Evolutionary conservation across 2,888 invertebrate genomes (phyloP).

Genomic region (Darwinula stevensoni): DNA sequence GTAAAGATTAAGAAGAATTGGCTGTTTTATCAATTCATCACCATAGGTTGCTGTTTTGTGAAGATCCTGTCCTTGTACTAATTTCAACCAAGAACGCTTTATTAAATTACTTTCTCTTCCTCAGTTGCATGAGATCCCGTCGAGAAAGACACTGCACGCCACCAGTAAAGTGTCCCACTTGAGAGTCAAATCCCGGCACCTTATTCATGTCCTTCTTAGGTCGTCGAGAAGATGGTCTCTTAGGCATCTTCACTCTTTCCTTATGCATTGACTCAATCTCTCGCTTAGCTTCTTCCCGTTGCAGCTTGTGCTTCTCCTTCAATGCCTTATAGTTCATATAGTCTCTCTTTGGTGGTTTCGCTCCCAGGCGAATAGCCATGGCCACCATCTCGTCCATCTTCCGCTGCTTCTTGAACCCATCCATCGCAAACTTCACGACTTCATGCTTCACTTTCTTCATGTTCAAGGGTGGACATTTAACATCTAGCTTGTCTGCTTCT

Average conservation of each 20-base stretch:
- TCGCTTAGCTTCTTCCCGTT: slow-evolving; percentile 22
- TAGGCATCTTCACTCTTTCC: slow-evolving; percentile 5
- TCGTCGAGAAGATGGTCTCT: background rate
- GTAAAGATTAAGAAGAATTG: no score
- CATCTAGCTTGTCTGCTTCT: slow-evolving; percentile 7
- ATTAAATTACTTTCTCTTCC: no score
- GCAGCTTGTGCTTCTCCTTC: slow-evolving; percentile 25
- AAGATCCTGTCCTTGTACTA: no score
- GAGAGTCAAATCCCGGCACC: no score
- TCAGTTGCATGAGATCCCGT: no score
- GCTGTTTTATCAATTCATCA: no score
- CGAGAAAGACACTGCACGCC: no score
- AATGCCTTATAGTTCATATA: slow-evolving; percentile 42
- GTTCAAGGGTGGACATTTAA: no score
- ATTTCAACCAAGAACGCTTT: no score
- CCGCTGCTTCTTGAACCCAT: slow-evolving; percentile 34
- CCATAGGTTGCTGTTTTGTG: no score
- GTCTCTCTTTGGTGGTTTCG: slow-evolving; percentile 38
- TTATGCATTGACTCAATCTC: no score
- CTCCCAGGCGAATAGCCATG: slow-evolving; percentile 47
- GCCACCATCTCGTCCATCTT: slow-evolving; percentile 48
- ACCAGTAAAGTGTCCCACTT: no score
- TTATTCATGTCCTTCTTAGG: slow-evolving; percentile 5
- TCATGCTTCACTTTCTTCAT: slow-evolving; percentile 48
- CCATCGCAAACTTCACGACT: slow-evolving; percentile 51